Conservation (phyloP, 2,888 invertebrate genomes). For the Andrena fulva region DNA sequence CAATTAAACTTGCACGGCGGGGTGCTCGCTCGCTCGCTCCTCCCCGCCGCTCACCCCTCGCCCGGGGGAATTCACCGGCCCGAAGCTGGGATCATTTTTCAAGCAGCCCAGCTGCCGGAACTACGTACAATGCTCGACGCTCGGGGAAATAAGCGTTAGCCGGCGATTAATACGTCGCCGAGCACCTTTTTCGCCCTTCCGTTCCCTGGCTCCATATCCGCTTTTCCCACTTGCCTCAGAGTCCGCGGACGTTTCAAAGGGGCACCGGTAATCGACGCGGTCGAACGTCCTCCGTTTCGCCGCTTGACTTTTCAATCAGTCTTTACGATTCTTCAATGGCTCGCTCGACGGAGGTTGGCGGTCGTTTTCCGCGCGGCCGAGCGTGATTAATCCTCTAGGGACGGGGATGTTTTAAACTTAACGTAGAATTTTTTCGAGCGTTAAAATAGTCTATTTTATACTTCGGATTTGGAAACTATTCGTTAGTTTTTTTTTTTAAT, state of each 20-base stretch:
- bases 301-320: neutral
- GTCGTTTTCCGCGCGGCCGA: neutral
- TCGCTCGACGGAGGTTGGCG: neutral
- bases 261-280: conserved; percentile 16
- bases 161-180: conserved; percentile 15
- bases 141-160: conserved; percentile 23
- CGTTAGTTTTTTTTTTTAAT: too few relatives aligned
- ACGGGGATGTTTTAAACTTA: too few relatives aligned
- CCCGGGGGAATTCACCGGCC: neutral
- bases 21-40: neutral
- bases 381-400: too few relatives aligned
- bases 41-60: neutral
- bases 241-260: conserved; percentile 8
- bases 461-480: too few relatives aligned
- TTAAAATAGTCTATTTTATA: too few relatives aligned
- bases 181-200: neutral
- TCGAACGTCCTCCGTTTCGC: neutral
- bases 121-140: neutral
- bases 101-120: conserved; percentile 16
- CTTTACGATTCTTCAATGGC: conserved; percentile 1
- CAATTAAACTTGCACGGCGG: conserved; percentile 68
- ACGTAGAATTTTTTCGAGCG: too few relatives aligned
- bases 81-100: conserved; percentile 39
- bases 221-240: neutral
- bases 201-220: neutral